These are phyloP conservation scores for Apotomis betuletana DNA, from an alignment of 2,888 invertebrate genomes.

Conservation along the genomic window DNA sequence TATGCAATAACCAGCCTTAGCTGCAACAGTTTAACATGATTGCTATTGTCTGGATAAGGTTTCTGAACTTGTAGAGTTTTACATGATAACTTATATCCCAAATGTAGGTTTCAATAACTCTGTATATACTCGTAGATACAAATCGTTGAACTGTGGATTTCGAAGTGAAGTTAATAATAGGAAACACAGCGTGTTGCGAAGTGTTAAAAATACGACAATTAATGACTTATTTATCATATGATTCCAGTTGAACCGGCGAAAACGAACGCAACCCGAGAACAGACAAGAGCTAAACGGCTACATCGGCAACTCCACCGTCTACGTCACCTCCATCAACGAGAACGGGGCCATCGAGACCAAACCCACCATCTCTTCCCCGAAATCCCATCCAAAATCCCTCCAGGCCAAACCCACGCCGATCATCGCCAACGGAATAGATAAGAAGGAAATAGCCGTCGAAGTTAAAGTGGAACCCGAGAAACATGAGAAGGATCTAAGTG, in stretches of 20 bases:
- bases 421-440: slow-evolving; percentile 73
- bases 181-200: no score
- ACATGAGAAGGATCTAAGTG: slow-evolving; percentile 75
- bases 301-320: slow-evolving; percentile 91
- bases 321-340: slow-evolving; percentile 89
- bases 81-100: no score
- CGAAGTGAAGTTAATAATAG: no score
- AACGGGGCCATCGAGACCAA: slow-evolving; percentile 79
- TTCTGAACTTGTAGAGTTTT: no score
- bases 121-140: no score
- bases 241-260: slow-evolving; percentile 86
- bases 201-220: no score
- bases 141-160: no score
- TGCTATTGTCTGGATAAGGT: no score
- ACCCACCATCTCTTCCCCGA: slow-evolving; percentile 77
- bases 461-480: slow-evolving; percentile 68
- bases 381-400: slow-evolving; percentile 74
- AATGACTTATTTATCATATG: slow-evolving; percentile 74
- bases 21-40: no score
- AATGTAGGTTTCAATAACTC: no score
- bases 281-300: slow-evolving; percentile 89
- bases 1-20: no score
- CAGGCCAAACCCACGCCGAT: slow-evolving; percentile 77
- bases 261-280: slow-evolving; percentile 79
- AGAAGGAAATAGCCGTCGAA: slow-evolving; percentile 54